phyloP scores from a whole-genome alignment of 2,797 vertebrate genomes.

The Cygnus olor region DNA sequence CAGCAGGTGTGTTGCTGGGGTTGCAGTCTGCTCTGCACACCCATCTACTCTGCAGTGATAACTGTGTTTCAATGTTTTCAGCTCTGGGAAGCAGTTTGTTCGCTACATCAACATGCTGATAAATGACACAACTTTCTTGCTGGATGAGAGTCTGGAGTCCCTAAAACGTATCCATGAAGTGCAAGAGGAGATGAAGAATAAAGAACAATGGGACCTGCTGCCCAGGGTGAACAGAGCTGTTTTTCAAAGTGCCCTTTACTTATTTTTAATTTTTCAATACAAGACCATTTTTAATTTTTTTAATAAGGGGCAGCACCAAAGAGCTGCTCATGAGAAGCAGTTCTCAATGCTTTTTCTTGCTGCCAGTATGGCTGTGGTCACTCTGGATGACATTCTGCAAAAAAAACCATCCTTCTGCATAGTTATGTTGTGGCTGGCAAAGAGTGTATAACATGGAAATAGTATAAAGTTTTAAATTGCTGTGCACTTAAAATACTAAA shows the following conservation, averaged over 20 bases:
- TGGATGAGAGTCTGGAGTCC: conserved; percentile 98
- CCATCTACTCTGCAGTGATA: neutral
- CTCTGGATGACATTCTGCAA: conserved; percentile 19
- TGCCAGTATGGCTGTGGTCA: neutral
- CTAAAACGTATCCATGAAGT: conserved; percentile 98
- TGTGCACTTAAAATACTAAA: neutral
- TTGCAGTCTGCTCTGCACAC: neutral
- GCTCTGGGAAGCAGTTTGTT: conserved; percentile 99
- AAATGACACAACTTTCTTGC: conserved; percentile 97
- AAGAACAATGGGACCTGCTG: conserved; percentile 96
- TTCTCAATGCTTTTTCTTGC: neutral
- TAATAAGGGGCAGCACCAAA: neutral
- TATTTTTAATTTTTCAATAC: conserved; percentile 8
- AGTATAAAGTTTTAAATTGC: neutral
- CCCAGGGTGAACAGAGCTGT: conserved; percentile 86
- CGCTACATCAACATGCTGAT: conserved; percentile 99
- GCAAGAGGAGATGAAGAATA: conserved; percentile 99
- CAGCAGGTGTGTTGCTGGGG: neutral
- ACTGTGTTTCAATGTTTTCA: conserved; percentile 67
- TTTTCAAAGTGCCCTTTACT: conserved; percentile 50
- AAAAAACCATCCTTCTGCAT: neutral
- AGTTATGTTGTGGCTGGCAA: neutral
- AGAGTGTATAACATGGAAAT: neutral
- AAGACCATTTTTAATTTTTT: neutral
- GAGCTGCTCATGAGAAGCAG: neutral